Percentiles rank a stretch among this genome's conserved stretches.
Evolutionary conservation across 2,113 vertebrate genomes (phyloP).

Genomic region (Morone chrysops): DNA sequence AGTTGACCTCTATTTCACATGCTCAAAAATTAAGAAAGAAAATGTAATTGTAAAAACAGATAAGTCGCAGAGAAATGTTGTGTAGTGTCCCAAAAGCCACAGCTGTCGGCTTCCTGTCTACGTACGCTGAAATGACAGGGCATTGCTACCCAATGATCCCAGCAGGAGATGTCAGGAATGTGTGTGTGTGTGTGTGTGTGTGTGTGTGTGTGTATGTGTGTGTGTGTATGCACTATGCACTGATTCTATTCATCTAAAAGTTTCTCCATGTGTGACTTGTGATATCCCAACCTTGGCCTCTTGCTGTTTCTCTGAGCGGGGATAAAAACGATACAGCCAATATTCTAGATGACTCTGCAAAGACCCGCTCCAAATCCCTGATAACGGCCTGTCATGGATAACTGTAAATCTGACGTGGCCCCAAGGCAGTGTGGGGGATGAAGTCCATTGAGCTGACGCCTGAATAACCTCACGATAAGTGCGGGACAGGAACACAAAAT

Average conservation of each 20-base stretch:
- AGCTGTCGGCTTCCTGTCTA: constrained; percentile 58
- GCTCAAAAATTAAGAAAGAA: neutral
- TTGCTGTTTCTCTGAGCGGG: constrained; percentile 60
- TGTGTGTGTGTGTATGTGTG: neutral
- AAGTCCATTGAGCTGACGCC: constrained; percentile 67
- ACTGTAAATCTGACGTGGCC: constrained; percentile 80
- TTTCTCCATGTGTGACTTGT: constrained; percentile 49
- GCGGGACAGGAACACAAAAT: constrained; percentile 52
- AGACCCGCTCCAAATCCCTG: constrained; percentile 76
- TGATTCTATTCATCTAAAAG: constrained; percentile 38
- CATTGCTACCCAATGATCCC: constrained; percentile 59
- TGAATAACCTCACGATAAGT: constrained; percentile 68
- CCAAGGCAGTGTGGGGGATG: constrained; percentile 75
- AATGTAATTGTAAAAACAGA: constrained; percentile 20
- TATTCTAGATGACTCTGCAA: constrained; percentile 80
- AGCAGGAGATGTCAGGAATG: constrained; percentile 49
- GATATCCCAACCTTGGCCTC: constrained; percentile 65
- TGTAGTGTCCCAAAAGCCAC: constrained; percentile 59
- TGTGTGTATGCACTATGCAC: constrained; percentile 11
- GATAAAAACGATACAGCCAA: constrained; percentile 67
- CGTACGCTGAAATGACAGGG: constrained; percentile 41
- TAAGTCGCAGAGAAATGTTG: constrained; percentile 39
- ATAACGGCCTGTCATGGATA: constrained; percentile 76
- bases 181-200: neutral
- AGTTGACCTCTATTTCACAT: neutral